A percentile compares a stretch with the other conserved stretches of the same genome.
These are phyloP conservation scores for Timema cristinae DNA, from an alignment of 2,888 invertebrate species.

Conservation along the genomic window DNA sequence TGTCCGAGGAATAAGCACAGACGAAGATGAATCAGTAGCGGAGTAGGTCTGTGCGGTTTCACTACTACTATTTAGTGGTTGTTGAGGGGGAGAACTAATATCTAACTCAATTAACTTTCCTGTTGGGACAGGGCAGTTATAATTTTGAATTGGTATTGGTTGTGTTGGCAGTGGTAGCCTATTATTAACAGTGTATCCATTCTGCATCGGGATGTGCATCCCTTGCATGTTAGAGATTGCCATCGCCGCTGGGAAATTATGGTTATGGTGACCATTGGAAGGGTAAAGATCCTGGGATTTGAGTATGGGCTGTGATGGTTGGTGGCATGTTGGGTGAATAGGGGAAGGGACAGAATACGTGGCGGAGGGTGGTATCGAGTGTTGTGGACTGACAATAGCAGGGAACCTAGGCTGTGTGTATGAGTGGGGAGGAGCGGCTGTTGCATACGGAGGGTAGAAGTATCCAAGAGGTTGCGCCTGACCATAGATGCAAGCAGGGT, in stretches of 20 bases:
- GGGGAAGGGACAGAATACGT: constrained; percentile 19
- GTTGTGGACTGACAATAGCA: constrained; percentile 28
- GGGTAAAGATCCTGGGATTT: constrained; percentile 33
- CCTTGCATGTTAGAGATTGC: neutral
- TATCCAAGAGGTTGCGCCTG: constrained; percentile 22
- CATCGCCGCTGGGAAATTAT: constrained; percentile 17
- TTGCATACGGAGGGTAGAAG: constrained; percentile 23
- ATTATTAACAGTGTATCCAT: constrained; percentile 25
- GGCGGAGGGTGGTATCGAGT: constrained; percentile 26
- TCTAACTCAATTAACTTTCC: constrained; percentile 61
- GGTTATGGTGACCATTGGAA: constrained; percentile 29
- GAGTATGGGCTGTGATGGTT: constrained; percentile 20
- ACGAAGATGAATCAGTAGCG: constrained; percentile 24
- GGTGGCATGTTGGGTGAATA: constrained; percentile 25
- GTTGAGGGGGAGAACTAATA: constrained; percentile 20
- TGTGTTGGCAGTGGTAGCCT: constrained; percentile 14
- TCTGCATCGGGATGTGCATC: constrained; percentile 22
- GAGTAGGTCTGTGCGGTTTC: constrained; percentile 23
- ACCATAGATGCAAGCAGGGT: constrained; percentile 22
- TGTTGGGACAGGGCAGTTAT: constrained; percentile 53
- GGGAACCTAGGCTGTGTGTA: constrained; percentile 25
- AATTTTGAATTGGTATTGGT: constrained; percentile 16
- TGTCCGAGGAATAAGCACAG: constrained; percentile 24
- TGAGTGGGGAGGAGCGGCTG: constrained; percentile 17
- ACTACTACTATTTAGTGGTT: constrained; percentile 10